phyloP scores from a whole-genome alignment of 2,888 invertebrate species.

The Dryomyza anilis region DNA sequence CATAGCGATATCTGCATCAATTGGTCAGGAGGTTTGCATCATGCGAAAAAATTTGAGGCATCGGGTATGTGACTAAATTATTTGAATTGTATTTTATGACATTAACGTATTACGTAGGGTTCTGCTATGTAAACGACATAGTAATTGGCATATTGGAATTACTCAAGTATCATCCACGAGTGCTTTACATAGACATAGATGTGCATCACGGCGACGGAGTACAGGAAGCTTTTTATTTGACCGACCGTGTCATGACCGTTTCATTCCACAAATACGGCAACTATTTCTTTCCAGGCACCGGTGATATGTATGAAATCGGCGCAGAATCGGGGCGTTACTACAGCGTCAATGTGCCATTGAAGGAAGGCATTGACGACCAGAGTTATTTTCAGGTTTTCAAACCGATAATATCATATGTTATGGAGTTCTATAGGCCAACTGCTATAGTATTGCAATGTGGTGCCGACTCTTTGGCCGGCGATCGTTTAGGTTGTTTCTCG shows the following conservation, averaged over 20 bases:
- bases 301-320: constrained; percentile 98
- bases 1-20: constrained; percentile 97
- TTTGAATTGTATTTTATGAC: not conserved
- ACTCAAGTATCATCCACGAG: constrained; percentile 90
- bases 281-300: constrained; percentile 97
- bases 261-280: constrained; percentile 99
- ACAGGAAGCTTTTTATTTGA: constrained; percentile 96
- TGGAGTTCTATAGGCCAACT: constrained; percentile 95
- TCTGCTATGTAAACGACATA: constrained; percentile 99
- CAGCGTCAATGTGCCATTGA: constrained; percentile 96
- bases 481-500: constrained; percentile 94
- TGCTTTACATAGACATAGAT: constrained; percentile 97
- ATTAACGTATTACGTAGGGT: constrained; percentile 65
- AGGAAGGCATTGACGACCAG: constrained; percentile 95
- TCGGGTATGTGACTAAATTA: constrained; percentile 69
- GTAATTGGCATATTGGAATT: constrained; percentile 96
- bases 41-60: constrained; percentile 98
- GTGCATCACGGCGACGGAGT: constrained; percentile 96
- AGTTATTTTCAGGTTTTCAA: constrained; percentile 93
- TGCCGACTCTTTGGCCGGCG: constrained; percentile 95
- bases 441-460: constrained; percentile 98
- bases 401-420: constrained; percentile 89
- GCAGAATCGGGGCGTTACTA: constrained; percentile 95
- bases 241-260: constrained; percentile 98
- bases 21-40: constrained; percentile 99